Percentiles rank a stretch among this genome's conserved stretches.
Evolutionary conservation across 2,888 invertebrate genomes (phyloP).

Genomic region (Orthosia gracilis): DNA sequence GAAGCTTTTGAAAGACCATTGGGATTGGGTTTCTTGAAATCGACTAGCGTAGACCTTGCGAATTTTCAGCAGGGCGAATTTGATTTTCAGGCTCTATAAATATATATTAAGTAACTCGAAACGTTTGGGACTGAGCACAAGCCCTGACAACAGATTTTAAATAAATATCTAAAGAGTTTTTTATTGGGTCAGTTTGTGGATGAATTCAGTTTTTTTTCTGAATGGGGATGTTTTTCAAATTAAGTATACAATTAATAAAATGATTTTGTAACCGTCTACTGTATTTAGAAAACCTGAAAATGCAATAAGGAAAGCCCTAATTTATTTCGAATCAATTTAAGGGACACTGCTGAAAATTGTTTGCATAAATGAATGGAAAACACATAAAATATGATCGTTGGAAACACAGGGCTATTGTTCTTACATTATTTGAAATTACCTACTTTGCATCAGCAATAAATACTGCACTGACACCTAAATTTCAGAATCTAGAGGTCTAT

Average conservation of each 20-base stretch:
- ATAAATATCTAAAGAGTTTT: neutral
- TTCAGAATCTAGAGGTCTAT: constrained; percentile 87
- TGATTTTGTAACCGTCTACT: too few species aligned
- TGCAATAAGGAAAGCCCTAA: too few species aligned
- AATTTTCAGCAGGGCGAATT: neutral
- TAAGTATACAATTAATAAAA: too few species aligned
- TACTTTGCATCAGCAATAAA: constrained; percentile 80
- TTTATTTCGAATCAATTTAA: neutral
- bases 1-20: neutral
- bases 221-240: too few species aligned
- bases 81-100: neutral
- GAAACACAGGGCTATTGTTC: constrained; percentile 45
- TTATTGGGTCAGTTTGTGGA: neutral
- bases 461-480: constrained; percentile 89
- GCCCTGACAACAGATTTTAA: neutral
- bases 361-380: constrained; percentile 9
- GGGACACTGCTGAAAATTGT: neutral
- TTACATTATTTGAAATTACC: constrained; percentile 62
- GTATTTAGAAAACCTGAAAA: neutral
- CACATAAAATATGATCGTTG: constrained; percentile 16
- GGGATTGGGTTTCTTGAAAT: neutral
- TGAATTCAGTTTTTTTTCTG: neutral
- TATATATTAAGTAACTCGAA: neutral
- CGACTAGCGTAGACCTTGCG: neutral
- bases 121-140: neutral